Percentiles rank a stretch among this genome's conserved stretches.
Conservation (phyloP, 1,140 invertebrate genomes). For the Dreissena polymorpha region DNA sequence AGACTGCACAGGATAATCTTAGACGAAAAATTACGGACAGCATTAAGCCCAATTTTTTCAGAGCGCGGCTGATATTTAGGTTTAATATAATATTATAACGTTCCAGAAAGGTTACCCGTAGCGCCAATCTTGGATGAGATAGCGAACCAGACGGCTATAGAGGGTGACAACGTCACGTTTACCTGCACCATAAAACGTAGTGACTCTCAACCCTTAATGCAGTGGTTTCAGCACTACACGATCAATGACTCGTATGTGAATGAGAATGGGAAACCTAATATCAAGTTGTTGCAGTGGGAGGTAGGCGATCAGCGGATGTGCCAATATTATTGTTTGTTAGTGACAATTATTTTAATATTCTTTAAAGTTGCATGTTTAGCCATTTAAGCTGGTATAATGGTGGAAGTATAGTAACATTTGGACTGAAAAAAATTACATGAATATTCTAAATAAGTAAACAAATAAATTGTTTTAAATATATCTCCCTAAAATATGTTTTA, state of each 20-base stretch:
- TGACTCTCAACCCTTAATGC: conserved; percentile 85
- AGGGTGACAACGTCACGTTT: conserved; percentile 86
- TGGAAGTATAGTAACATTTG: too few relatives aligned
- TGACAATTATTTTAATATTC: too few relatives aligned
- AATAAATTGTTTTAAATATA: too few relatives aligned
- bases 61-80: not conserved
- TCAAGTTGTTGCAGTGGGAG: conserved; percentile 68
- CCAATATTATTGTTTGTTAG: too few relatives aligned
- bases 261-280: conserved; percentile 66
- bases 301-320: conserved; percentile 46
- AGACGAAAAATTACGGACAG: too few relatives aligned
- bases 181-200: conserved; percentile 88
- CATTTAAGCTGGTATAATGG: too few relatives aligned
- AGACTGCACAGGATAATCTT: too few relatives aligned
- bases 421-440: too few relatives aligned
- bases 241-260: conserved; percentile 74
- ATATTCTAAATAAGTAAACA: too few relatives aligned
- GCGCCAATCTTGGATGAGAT: conserved; percentile 86
- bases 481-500: too few relatives aligned
- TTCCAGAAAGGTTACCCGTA: conserved; percentile 87
- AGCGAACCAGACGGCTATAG: conserved; percentile 86
- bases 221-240: conserved; percentile 86
- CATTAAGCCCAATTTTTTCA: not conserved
- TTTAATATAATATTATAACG: not conserved
- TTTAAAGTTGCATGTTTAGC: too few relatives aligned